Percentiles rank a stretch among this genome's conserved stretches.
Evolutionary conservation across 2,888 invertebrate species (phyloP).

Genomic region (Machimus atricapillus): DNA sequence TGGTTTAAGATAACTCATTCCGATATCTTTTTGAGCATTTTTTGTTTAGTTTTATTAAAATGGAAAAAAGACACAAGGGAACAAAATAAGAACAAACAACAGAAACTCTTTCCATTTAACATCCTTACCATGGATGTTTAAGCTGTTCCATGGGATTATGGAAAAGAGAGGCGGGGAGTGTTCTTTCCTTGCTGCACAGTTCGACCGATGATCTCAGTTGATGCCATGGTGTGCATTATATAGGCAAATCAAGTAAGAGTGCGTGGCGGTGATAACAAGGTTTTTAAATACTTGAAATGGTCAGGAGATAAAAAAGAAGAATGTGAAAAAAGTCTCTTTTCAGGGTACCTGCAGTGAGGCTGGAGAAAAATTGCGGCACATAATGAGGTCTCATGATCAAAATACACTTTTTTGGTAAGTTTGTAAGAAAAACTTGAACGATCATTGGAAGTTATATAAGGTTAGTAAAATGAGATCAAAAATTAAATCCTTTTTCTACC

Average conservation of each 20-base stretch:
- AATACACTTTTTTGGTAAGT: not conserved
- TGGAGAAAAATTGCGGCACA: not conserved
- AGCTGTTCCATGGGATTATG: not conserved
- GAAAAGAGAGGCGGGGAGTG: not conserved
- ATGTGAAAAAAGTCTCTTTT: not conserved
- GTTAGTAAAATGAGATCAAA: not conserved
- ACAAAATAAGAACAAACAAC: not conserved
- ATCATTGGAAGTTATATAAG: no score
- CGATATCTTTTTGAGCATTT: not conserved
- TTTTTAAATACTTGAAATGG: not conserved
- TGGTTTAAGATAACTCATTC: conserved; percentile 27
- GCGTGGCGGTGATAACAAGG: not conserved
- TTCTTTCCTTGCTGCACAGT: not conserved
- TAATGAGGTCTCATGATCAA: not conserved
- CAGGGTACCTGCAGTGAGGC: not conserved
- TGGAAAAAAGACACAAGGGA: not conserved
- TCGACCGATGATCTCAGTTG: not conserved
- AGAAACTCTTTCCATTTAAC: not conserved
- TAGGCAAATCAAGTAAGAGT: conserved; percentile 9
- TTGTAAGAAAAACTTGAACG: not conserved
- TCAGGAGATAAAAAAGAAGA: not conserved
- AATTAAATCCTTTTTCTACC: not conserved
- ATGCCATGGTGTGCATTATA: not conserved
- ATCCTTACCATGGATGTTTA: not conserved
- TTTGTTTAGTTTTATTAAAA: not conserved